Evolutionary conservation across 2,888 invertebrate species (phyloP), one percentile per base, ranked within the genome.

Genomic region (Aplocera efformata): DNA sequence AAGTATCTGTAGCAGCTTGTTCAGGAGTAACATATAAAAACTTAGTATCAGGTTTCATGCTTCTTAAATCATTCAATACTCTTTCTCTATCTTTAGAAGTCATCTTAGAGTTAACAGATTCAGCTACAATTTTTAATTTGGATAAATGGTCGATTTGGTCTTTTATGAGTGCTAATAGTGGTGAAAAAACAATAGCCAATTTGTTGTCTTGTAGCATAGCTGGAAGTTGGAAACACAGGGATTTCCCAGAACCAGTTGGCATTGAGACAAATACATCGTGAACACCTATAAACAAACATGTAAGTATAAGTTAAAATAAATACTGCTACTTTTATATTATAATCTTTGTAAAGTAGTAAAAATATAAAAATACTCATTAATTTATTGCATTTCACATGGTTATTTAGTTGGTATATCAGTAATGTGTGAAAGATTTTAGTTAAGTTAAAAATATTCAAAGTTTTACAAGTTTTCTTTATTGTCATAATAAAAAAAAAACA

Each of bases 161-260:
- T 90, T 96, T 96, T 62, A 99, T 99, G 11, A 99, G 90, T 17
- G 99, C 98, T 63, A 99, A 88, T 11, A 99, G 84, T 9, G 99
- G 99, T 25, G 98, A 98, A 67, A 99, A 95, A 1, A 99, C 98
- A 59, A 99, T 90, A 4, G 98, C 94, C 45, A 99, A 90, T 76
- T 94, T 92, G 59, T 92, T 90, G 37, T 93, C 91, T 53, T 92
- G 91, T 60, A 97, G 85, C 54, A 98, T 90, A 1, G 98, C 97
- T 22, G 99, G 99, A 52, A 99, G 88, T 79, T 99, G 99, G 81
- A 97, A 99, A 78, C 98, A 98, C 10, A 99, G 84, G 0, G 98
- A 99, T 86, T 99, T 99, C 24, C 99, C 99, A 23, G 96, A 95
- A 8, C 99, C 99, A 3, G 99, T 99, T 1, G 99, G 99, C 98